Conservation (phyloP, 2,888 invertebrate genomes). For the Tipula unca region DNA sequence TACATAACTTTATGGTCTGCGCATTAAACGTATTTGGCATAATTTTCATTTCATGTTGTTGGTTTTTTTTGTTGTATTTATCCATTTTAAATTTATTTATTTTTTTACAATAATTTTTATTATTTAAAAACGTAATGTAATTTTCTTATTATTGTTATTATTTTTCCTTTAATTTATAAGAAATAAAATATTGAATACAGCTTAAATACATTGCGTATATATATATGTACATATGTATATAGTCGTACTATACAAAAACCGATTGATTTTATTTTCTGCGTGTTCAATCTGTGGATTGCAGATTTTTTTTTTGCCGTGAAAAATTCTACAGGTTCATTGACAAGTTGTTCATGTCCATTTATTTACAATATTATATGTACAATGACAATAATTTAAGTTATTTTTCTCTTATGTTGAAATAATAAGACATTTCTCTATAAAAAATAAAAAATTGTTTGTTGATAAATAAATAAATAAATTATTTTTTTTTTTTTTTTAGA, state of each 20-base stretch:
- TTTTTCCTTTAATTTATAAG: background rate
- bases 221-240: background rate
- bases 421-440: slow-evolving; percentile 14
- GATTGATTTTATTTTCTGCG: slow-evolving; percentile 4
- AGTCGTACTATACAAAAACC: background rate
- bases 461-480: background rate
- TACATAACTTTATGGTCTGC: background rate
- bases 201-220: background rate
- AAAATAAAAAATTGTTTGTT: background rate
- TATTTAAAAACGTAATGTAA: background rate
- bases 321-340: slow-evolving; percentile 19
- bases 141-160: background rate
- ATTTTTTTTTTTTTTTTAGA: background rate
- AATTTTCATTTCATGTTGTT: background rate
- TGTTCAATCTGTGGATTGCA: background rate
- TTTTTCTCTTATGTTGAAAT: background rate
- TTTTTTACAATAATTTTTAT: background rate
- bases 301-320: slow-evolving; percentile 17
- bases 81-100: background rate
- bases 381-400: slow-evolving; percentile 15
- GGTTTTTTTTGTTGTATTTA: background rate
- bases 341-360: slow-evolving; percentile 19
- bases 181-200: background rate
- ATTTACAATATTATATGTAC: slow-evolving; percentile 17
- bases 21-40: background rate